These are phyloP conservation scores for Brachyhypopomus occidentalis DNA, from an alignment of 2,113 vertebrate genomes.

Conservation along the genomic window DNA sequence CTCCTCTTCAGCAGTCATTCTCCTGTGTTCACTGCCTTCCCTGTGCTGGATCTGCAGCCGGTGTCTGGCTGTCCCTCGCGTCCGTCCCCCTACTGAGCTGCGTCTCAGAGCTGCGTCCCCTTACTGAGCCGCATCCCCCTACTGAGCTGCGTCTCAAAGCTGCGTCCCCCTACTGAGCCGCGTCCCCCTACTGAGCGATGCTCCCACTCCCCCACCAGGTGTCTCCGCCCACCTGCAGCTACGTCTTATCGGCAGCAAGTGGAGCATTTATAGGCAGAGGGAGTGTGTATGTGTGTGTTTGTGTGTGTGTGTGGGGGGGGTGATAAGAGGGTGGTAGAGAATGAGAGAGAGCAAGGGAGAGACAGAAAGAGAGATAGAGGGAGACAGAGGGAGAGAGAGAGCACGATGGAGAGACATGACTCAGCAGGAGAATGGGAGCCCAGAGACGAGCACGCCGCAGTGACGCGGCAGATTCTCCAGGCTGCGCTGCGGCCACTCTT, in stretches of 20 bases:
- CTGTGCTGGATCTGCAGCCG: conserved; percentile 33
- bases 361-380: neutral
- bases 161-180: neutral
- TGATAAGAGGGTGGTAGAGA: neutral
- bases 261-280: conserved; percentile 10
- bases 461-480: conserved; percentile 34
- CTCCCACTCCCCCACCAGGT: neutral
- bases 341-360: neutral
- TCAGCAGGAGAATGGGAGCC: conserved; percentile 23
- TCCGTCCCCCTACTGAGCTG: conserved; percentile 17
- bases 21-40: neutral
- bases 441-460: neutral
- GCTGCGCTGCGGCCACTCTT: neutral
- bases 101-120: neutral
- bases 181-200: conserved; percentile 4
- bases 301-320: neutral
- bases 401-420: conserved; percentile 24
- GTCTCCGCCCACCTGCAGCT: conserved; percentile 2
- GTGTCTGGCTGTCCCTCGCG: conserved; percentile 48
- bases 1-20: conserved; percentile 19
- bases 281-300: neutral
- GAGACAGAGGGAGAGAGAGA: conserved; percentile 11
- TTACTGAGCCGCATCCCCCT: neutral
- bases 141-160: neutral
- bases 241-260: conserved; percentile 35